These are phyloP conservation scores for Lanistes nyassanus DNA, from an alignment of 1,140 invertebrate genomes.

Conservation along the genomic window DNA sequence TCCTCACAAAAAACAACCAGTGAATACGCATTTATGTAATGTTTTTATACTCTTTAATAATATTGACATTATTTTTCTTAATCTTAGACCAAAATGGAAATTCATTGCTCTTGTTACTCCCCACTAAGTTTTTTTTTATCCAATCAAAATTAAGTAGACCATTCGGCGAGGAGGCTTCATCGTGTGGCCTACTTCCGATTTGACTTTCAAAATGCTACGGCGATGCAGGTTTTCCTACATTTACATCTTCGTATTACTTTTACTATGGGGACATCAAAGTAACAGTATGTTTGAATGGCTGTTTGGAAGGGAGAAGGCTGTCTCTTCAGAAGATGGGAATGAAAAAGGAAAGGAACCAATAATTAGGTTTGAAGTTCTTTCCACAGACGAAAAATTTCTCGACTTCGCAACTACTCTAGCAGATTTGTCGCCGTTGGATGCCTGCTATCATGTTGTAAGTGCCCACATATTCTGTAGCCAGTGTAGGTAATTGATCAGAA, in stretches of 20 bases:
- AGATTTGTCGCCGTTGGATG: constrained; percentile 72
- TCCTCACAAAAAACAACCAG: not conserved
- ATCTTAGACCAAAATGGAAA: not conserved
- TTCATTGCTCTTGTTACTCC: not conserved
- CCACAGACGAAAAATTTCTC: constrained; percentile 76
- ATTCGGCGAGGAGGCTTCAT: constrained; percentile 20
- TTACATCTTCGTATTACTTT: constrained; percentile 9
- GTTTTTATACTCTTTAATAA: no score
- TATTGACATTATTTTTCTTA: no score
- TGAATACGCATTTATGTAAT: not conserved
- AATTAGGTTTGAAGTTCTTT: constrained; percentile 71
- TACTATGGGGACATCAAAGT: not conserved
- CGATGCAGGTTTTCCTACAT: constrained; percentile 1
- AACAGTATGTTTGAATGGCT: constrained; percentile 42
- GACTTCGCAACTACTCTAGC: constrained; percentile 73
- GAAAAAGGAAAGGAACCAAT: constrained; percentile 15
- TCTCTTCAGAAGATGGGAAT: constrained; percentile 9
- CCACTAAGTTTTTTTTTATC: constrained; percentile 17
- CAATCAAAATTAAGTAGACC: constrained; percentile 21
- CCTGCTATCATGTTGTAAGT: constrained; percentile 74
- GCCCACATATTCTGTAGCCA: not conserved
- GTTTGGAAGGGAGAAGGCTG: constrained; percentile 35
- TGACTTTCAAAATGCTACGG: constrained; percentile 22
- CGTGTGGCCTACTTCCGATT: constrained; percentile 24
- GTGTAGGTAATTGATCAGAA: not conserved